Percentiles rank a stretch among this genome's conserved stretches.
phyloP scores from a whole-genome alignment of 2,113 vertebrate species.

The Phasianus colchicus region DNA sequence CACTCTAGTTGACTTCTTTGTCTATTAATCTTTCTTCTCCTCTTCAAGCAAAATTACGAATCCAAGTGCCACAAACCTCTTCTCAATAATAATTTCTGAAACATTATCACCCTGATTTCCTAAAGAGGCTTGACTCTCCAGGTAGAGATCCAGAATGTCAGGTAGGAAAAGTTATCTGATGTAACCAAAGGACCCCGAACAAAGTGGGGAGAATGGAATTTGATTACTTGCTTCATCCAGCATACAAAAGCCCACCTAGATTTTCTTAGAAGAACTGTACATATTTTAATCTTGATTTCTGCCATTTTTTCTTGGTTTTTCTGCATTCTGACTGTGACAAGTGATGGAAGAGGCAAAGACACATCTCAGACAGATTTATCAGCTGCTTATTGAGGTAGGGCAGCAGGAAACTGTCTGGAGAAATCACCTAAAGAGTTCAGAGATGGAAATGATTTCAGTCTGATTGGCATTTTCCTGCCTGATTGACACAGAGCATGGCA shows the following conservation, averaged over 20 bases:
- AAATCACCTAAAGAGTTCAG: neutral
- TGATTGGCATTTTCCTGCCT: constrained; percentile 37
- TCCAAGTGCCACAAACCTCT: neutral
- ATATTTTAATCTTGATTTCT: neutral
- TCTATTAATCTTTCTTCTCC: neutral
- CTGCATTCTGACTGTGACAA: neutral
- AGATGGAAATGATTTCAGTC: neutral
- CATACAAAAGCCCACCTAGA: fast-evolving
- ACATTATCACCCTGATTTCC: neutral
- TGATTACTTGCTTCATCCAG: neutral
- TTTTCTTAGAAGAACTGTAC: neutral
- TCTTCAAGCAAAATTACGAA: neutral
- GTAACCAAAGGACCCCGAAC: neutral
- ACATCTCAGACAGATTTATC: neutral
- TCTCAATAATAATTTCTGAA: neutral
- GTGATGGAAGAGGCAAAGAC: neutral
- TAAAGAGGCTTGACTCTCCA: neutral
- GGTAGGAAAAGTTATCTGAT: neutral
- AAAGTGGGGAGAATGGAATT: neutral
- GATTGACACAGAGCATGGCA: neutral
- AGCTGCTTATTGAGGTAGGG: neutral
- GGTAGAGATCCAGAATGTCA: neutral
- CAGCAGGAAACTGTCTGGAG: constrained; percentile 13
- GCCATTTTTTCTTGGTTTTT: neutral
- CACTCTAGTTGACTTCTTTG: neutral